Evolutionary conservation across 2,797 vertebrate genomes (phyloP).

Genomic region (Coendou prehensilis): DNA sequence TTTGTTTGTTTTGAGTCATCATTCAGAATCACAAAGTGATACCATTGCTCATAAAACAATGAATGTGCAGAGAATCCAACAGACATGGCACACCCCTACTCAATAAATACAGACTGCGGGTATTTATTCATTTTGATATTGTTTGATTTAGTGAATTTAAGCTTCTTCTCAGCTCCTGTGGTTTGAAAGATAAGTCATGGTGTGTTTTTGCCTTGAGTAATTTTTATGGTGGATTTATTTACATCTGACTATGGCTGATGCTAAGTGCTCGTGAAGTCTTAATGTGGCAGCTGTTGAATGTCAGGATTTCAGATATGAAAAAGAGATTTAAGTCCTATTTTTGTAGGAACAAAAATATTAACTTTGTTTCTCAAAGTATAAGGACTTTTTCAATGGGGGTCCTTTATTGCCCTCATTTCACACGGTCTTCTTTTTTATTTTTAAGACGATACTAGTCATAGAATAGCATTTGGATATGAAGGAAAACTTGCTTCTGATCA

Average conservation of each 20-base stretch:
- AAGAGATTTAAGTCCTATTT: conserved; percentile 38
- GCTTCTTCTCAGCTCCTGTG: neutral
- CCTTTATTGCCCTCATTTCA: neutral
- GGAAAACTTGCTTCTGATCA: conserved; percentile 37
- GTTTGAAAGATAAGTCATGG: neutral
- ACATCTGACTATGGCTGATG: neutral
- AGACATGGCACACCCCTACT: too few relatives aligned
- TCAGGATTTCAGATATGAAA: conserved; percentile 24
- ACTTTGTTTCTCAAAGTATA: conserved; percentile 50
- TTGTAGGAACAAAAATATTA: neutral
- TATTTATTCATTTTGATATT: neutral
- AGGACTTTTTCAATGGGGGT: neutral
- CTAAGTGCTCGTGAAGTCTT: neutral
- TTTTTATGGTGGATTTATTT: conserved; percentile 52
- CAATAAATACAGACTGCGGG: neutral
- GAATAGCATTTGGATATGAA: neutral
- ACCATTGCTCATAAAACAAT: conserved; percentile 4
- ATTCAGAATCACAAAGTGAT: neutral
- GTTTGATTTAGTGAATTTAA: conserved; percentile 50
- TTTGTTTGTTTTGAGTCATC: neutral
- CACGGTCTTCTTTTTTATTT: neutral
- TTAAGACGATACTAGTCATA: neutral
- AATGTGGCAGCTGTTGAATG: neutral
- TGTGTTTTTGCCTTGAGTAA: conserved; percentile 25
- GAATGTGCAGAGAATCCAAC: neutral